Evolutionary conservation across 2,797 vertebrate genomes (phyloP).

Genomic region (Etheostoma nigrum): DNA sequence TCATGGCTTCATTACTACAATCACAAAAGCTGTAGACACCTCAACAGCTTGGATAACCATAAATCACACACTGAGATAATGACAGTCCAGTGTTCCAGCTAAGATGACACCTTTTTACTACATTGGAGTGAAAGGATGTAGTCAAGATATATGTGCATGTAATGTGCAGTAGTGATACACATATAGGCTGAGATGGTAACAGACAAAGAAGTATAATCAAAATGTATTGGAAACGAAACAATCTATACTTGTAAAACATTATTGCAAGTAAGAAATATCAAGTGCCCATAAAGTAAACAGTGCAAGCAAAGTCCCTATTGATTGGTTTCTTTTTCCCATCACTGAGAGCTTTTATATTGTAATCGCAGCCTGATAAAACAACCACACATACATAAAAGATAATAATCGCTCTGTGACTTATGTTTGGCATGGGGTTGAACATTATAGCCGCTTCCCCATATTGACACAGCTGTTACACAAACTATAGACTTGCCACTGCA

Average conservation of each 20-base stretch:
- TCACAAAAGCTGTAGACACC: conserved; percentile 95
- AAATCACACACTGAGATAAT: conserved; percentile 91
- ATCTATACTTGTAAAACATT: conserved; percentile 49
- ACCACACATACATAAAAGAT: conserved; percentile 69
- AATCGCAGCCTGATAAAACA: conserved; percentile 83
- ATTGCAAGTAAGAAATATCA: conserved; percentile 52
- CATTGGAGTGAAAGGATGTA: conserved; percentile 18
- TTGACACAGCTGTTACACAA: conserved; percentile 85
- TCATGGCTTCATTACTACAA: conserved; percentile 97
- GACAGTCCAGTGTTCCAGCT: conserved; percentile 84
- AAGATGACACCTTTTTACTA: conserved; percentile 75
- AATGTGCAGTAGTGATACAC: neutral
- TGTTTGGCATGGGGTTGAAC: conserved; percentile 66
- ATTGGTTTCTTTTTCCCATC: conserved; percentile 41
- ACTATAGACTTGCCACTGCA: conserved; percentile 78
- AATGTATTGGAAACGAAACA: conserved; percentile 36
- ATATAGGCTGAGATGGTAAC: neutral
- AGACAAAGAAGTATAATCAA: conserved; percentile 30
- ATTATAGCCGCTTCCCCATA: conserved; percentile 75
- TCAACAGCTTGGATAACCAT: conserved; percentile 91
- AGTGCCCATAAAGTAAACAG: conserved; percentile 48
- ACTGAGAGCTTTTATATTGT: conserved; percentile 45
- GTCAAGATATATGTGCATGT: conserved; percentile 1
- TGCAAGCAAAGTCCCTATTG: conserved; percentile 46
- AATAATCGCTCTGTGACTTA: conserved; percentile 75